Evolutionary conservation across 1,140 invertebrate genomes (phyloP), one percentile per base, ranked within the genome.

Genomic region (Neocloeon triangulifer): DNA sequence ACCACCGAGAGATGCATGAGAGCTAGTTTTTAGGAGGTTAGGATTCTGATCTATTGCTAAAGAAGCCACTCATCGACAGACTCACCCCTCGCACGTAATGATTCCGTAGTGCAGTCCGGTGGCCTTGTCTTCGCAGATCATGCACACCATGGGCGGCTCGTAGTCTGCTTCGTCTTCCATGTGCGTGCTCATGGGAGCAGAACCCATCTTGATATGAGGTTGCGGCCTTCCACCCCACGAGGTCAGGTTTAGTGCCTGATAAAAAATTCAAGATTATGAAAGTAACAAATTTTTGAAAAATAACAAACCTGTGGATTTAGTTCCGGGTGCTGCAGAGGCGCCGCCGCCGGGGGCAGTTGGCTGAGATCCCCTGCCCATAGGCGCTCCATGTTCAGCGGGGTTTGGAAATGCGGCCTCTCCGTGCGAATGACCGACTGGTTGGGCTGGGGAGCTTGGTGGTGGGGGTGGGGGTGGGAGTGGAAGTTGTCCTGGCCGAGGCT

Each of bases 21-120:
- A n/a, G n/a, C n/a, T n/a, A n/a, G n/a, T n/a, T n/a, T n/a, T n/a
- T n/a, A n/a, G n/a, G n/a, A n/a, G n/a, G n/a, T n/a, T n/a, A n/a
- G n/a, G n/a, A n/a, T n/a, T n/a, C n/a, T n/a, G n/a, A n/a, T n/a
- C n/a, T n/a, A n/a, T n/a, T n/a, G n/a, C n/a, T n/a, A n/a, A n/a
- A n/a, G n/a, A n/a, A n/a, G n/a, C n/a, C n/a, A n/a, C n/a, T n/a
- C n/a, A n/a, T n/a, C 30, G 12, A n/a, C n/a, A 31, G 18, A 50
- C 64, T 62, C 45, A 80, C 62, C 88, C 88, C 60, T 95, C 89
- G 55, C 89, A 95, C 19, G 88, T 95, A 42, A 94, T 94, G 52
- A 94, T 94, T 18, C 89, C 89, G 46, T 94, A 95, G 53, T 95
- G 89, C 14, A 95, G 64, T n/a, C 89, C 89, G 1, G 88, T 92